phyloP scores from a whole-genome alignment of 2,113 vertebrate species.

The Crotalus tigris region DNA sequence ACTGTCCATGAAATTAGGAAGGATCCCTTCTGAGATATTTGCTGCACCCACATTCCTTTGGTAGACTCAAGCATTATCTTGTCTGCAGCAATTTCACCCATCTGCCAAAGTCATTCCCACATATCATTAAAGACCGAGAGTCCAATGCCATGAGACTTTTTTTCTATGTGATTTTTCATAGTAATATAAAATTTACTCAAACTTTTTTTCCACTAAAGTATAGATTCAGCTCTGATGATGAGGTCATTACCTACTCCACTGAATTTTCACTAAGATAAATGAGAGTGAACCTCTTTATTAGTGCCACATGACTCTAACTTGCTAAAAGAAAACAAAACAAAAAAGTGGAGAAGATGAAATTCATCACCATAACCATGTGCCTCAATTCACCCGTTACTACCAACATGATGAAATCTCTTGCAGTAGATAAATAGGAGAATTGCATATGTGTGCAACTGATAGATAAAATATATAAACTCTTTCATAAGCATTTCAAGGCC shows the following conservation, averaged over 20 bases:
- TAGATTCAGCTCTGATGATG: not conserved
- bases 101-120: not conserved
- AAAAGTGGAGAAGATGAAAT: not conserved
- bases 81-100: not conserved
- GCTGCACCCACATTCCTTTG: not conserved
- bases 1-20: not conserved
- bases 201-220: not conserved
- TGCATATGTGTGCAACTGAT: not conserved
- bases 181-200: not conserved
- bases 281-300: not conserved
- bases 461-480: not conserved
- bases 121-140: not conserved
- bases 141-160: not conserved
- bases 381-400: not conserved
- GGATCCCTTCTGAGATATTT: not conserved
- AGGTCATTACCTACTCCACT: not conserved
- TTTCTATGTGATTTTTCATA: not conserved
- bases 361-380: not conserved
- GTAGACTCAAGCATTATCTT: not conserved
- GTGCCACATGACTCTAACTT: not conserved
- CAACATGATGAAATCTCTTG: not conserved
- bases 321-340: not conserved
- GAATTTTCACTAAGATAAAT: not conserved
- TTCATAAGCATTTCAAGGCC: not conserved
- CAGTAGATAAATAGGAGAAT: not conserved